A percentile compares a stretch with the other conserved stretches of the same genome.
These are phyloP conservation scores for Coracopsis vasa DNA, from an alignment of 2,113 vertebrate genomes.

Conservation along the genomic window DNA sequence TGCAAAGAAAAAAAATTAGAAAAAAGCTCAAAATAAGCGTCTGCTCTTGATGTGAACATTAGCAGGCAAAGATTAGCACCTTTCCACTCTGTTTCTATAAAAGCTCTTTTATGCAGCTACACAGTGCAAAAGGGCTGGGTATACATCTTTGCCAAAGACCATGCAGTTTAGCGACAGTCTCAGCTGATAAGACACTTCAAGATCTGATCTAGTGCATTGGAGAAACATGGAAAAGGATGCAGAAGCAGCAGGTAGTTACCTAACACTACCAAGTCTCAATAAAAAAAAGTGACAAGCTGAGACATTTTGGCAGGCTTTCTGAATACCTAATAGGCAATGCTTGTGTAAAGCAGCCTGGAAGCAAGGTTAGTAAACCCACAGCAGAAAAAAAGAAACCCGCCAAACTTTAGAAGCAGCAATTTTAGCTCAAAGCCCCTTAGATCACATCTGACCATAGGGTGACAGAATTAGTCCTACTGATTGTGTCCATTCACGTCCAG, in stretches of 20 bases:
- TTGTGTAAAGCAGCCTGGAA: background rate
- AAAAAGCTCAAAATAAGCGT: background rate
- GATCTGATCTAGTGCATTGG: background rate
- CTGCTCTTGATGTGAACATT: background rate
- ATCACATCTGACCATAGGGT: background rate
- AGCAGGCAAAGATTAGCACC: background rate
- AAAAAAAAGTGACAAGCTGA: conserved; percentile 21
- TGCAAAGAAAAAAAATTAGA: accelerated
- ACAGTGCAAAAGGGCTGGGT: background rate
- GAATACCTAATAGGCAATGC: background rate
- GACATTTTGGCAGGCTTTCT: conserved; percentile 12
- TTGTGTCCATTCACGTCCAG: background rate
- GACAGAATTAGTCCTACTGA: background rate
- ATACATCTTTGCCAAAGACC: background rate
- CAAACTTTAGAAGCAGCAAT: background rate
- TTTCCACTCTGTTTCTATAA: background rate
- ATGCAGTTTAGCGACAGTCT: background rate
- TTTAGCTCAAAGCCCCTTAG: background rate
- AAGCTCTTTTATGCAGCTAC: background rate
- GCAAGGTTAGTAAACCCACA: background rate
- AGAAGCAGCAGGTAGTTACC: conserved; percentile 22
- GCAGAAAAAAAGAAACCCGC: background rate
- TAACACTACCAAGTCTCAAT: conserved; percentile 17
- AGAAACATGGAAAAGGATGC: background rate
- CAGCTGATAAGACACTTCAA: background rate